These are phyloP conservation scores for Drosophila sturtevanti DNA, from an alignment of 1,140 invertebrate species.

Conservation along the genomic window DNA sequence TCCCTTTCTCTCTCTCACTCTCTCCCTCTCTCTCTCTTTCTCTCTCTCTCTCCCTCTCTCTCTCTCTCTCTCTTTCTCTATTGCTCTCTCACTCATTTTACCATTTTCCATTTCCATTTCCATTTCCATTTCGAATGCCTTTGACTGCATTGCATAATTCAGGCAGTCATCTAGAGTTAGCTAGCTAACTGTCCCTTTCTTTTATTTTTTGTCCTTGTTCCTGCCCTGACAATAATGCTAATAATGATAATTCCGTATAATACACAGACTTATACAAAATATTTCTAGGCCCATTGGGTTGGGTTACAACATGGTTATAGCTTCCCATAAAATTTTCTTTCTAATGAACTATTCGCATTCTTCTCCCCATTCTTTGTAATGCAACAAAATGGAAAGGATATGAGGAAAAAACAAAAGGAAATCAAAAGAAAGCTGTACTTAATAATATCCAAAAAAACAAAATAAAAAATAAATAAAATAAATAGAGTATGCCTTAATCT, in stretches of 20 bases:
- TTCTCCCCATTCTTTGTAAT: not conserved
- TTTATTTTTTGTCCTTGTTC: not conserved
- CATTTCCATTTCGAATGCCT: constrained; percentile 18
- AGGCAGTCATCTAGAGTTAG: constrained; percentile 9
- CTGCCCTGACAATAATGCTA: constrained; percentile 57
- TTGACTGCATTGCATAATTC: constrained; percentile 55
- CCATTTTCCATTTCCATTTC: not conserved
- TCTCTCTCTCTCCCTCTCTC: not conserved
- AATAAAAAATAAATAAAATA: too few species aligned
- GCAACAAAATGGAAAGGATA: not conserved
- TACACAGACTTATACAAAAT: constrained; percentile 45
- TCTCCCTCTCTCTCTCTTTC: not conserved
- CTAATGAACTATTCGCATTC: constrained; percentile 49
- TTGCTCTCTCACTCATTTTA: not conserved
- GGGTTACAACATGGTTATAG: constrained; percentile 9
- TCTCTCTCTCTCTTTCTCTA: not conserved
- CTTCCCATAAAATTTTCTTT: constrained; percentile 19
- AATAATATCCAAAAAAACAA: too few species aligned
- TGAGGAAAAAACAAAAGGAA: too few species aligned
- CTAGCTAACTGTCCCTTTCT: not conserved
- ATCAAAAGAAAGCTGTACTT: too few species aligned
- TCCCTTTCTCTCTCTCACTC: not conserved
- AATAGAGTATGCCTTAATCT: too few species aligned
- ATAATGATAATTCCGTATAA: constrained; percentile 57
- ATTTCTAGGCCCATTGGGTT: constrained; percentile 48